Base-by-base conservation (phyloP, 2,797 vertebrate genomes). In the Lagocephalus sceleratus region DNA sequence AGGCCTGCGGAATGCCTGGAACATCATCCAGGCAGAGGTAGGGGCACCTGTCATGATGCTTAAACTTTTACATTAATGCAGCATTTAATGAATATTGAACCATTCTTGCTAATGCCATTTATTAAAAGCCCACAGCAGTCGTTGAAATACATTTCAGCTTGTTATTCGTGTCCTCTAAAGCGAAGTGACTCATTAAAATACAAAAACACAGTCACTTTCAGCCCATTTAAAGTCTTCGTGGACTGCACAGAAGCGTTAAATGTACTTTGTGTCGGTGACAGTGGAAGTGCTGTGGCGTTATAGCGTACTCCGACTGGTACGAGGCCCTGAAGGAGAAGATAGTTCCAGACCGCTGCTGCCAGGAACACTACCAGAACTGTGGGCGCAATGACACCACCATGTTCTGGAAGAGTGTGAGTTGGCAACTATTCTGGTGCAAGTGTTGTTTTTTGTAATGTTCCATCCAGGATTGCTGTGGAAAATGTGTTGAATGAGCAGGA, bases 21-120 rank as follows among this genome's bases (percentile, higher is more conserved):
- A 99, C 87, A 99, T 99, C 82, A 98, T 99, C 78, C 97, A 99
- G 87, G 95, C 95, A 3, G 97, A 99, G 94, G 97, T 98, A 78
- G 47, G 80, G 6, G 23, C 8, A 38, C 46, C 12, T 35, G 15
- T 2, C 16, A 2, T n/a, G 38, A 40, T 6, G 29, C 5, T 9
- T 9, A 32, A 40, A 40, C 3, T 2, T 40, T 16, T 40, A 40
- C 38, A 15, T n/a, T 40, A 40, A 40, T 15, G 38, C 38, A 16
- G 6, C 38, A 21, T 45, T 21, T 45, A 4, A 11, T 19, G 6
- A 20, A 20, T 22, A 14, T 15, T 45, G 11, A 68, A 58, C 60
- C 61, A 50, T 71, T 80, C 16, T 40, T 15, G 58, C 62, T 76
- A 70, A 82, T 82, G 69, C 47, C 47, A 57, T 60, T 35, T 12